Evolutionary conservation across 1,140 invertebrate genomes (phyloP).

Genomic region (Ceratosolen fusciceps): DNA sequence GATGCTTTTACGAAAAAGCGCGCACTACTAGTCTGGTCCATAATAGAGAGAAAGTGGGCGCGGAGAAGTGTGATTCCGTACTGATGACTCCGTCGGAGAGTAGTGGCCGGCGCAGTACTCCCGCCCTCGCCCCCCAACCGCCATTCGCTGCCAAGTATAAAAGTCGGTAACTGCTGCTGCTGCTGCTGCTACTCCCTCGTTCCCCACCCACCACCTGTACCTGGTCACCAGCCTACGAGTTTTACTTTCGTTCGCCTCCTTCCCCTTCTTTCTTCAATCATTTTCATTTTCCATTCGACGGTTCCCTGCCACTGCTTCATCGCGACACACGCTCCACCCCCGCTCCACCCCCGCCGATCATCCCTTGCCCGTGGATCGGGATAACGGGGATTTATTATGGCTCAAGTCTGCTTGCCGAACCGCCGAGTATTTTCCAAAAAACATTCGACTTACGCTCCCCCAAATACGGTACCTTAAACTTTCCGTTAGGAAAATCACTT

Average conservation of each 20-base stretch:
- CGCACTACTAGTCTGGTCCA: neutral
- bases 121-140: neutral
- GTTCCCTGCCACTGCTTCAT: too few species aligned
- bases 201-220: too few species aligned
- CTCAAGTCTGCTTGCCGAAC: neutral
- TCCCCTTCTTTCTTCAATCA: too few species aligned
- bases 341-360: too few species aligned
- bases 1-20: slow-evolving; percentile 39
- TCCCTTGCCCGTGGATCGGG: too few species aligned
- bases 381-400: neutral
- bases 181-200: neutral
- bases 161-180: slow-evolving; percentile 30
- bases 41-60: slow-evolving; percentile 14
- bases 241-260: neutral
- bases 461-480: neutral
- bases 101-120: too few species aligned
- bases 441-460: neutral
- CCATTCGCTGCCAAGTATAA: slow-evolving; percentile 26
- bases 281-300: too few species aligned
- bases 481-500: neutral
- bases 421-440: neutral
- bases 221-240: too few species aligned
- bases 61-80: slow-evolving; percentile 27
- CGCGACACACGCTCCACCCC: too few species aligned
- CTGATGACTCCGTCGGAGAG: neutral